Base-by-base conservation (phyloP, 1,140 invertebrate genomes). In the Cepaea nemoralis region DNA sequence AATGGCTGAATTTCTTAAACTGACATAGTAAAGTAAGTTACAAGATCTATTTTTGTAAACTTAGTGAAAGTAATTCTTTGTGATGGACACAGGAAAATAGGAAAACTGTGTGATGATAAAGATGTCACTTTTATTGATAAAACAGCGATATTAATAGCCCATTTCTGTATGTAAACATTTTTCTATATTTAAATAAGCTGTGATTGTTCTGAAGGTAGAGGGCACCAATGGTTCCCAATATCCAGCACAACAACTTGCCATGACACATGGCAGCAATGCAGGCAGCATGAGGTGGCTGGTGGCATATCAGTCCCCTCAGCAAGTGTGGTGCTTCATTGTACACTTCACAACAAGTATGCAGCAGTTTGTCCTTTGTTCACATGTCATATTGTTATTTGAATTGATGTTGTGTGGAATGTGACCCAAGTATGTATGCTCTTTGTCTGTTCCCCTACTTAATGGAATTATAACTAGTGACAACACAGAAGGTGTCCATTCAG, bases 221-320 rank as follows among this genome's bases (percentile, higher is more conserved):
- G 27, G 33, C 35, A 50, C n/a, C n/a, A n/a, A n/a, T 45, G 33
- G n/a, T 74, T 31, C 70, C 70, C 70, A 73, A 42, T n/a, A 73
- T 73, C 45, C 27, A 74, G 71, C 71, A 42, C 50, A 33, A n/a
- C 37, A n/a, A 1, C 71, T 42, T 27, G 12, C 42, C 39, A 45
- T 74, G 39, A 39, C 16, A 73, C 37, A 40, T 40, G 40, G 70
- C 70, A 73, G 42, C 40, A 45, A 74, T 45, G 71, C 40, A 74
- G 71, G 71, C 71, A 74, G 71, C 71, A 74, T 27, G 31, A 74
- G 71, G 71, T 48, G 71, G 71, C 42, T 12, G 16, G 42, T 14
- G 1, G 2, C 14, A 33, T 37, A 14, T 31, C 27, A 10, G 71
- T 45, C 71, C 6, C 22, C 27, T 50, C 42, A 42, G 50, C 40